Evolutionary conservation across 1,140 invertebrate genomes (phyloP).

Genomic region (Grapholita molesta): DNA sequence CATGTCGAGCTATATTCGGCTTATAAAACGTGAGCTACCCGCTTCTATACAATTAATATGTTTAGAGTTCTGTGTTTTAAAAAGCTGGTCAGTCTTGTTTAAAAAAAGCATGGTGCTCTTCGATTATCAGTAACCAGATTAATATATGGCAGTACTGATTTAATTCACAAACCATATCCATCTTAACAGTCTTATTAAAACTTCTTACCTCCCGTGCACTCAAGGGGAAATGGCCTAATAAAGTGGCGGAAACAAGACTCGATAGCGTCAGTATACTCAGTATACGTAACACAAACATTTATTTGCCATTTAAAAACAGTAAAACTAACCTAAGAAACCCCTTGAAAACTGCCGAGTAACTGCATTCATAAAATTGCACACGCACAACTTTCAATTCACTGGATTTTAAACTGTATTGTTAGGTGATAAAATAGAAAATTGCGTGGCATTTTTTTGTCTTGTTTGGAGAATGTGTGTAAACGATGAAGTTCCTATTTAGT

Average conservation of each 20-base stretch:
- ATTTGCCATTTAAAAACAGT: not conserved
- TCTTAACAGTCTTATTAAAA: not conserved
- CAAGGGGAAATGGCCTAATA: not conserved
- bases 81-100: no score
- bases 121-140: no score
- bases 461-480: not conserved
- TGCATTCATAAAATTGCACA: not conserved
- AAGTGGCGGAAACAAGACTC: not conserved
- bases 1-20: no score
- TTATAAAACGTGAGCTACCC: no score
- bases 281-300: not conserved
- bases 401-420: not conserved
- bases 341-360: not conserved
- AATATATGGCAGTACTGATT: no score
- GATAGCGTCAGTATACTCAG: not conserved
- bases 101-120: no score
- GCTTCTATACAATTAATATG: no score
- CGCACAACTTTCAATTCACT: not conserved
- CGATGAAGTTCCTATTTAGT: not conserved
- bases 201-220: not conserved
- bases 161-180: no score
- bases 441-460: not conserved
- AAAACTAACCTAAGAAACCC: not conserved
- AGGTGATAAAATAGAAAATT: not conserved
- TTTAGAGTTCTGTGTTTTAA: no score